Evolutionary conservation across 2,113 vertebrate species (phyloP).

Genomic region (Daphoenositta chrysoptera): DNA sequence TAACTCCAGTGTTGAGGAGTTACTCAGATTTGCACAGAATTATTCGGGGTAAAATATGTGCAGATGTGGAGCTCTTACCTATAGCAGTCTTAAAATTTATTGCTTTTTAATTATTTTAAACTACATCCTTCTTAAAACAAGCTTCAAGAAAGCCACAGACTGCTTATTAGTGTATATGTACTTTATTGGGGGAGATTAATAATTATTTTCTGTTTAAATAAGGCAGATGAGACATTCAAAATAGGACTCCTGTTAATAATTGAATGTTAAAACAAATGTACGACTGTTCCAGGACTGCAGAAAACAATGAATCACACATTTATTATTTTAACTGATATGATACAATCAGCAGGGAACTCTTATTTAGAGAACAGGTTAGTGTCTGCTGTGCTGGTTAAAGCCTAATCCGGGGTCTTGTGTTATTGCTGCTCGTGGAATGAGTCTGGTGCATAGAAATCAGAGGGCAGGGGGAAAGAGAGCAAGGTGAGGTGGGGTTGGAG

Average conservation of each 20-base stretch:
- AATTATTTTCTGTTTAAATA: neutral
- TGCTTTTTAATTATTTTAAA: neutral
- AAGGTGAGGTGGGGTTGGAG: neutral
- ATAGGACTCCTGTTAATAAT: neutral
- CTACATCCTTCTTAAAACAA: neutral
- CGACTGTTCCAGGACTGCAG: fast-evolving
- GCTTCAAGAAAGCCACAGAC: neutral
- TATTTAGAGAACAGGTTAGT: neutral
- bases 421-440: neutral
- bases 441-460: neutral
- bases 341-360: neutral
- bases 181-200: neutral
- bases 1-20: neutral
- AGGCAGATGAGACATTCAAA: neutral
- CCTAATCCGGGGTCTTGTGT: neutral
- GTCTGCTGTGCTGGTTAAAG: neutral
- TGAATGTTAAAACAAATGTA: neutral
- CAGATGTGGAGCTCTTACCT: neutral
- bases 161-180: neutral
- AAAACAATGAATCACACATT: neutral
- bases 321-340: neutral
- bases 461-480: neutral
- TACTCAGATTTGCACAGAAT: neutral
- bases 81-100: neutral
- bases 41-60: neutral